Base-by-base conservation (phyloP, 23 tunicate genomes). In the Styela plicata region DNA sequence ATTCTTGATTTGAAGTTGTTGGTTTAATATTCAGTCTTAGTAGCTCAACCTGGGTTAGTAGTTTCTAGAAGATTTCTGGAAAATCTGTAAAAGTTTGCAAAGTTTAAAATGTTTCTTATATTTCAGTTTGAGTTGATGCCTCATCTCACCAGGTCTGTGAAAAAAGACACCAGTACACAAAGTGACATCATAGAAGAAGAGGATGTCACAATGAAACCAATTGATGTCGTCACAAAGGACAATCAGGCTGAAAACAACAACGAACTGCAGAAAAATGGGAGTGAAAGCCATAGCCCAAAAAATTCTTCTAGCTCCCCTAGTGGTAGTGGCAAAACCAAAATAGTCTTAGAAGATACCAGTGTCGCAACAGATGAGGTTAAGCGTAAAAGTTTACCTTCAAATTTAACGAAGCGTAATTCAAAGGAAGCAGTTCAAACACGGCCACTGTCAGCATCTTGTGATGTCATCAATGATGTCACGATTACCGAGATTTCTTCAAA, bases 361-460 rank as follows among this genome's bases (percentile, higher is more conserved):
- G 57, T 7, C 13, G 57, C 7, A 5, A 44, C 10, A 44, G 57
- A 44, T 44, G 31, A 24, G 17, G 70, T 7, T 3, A 66, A 66
- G 31, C 29, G 70, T 7, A 66, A 66, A 10, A 66, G 70, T 66
- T 18, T 66, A 18, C 70, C 70, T 10, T 24, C 70, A 27, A 66
- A 18, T 66, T 27, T 66, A 66, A 66, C 70, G 70, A 66, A 66
- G 70, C 70, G 70, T 66, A 18, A 66, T 3, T 66, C 70, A 66
- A 27, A 17, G 3, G 31, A 24, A 24, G 18, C 29, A 3, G 17
- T 27, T 66, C 70, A 66, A 66, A 7, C 70, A 66, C 70, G 29
- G 18, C 31, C 70, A 24, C 70, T 24, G 29, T 66, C 70, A 66
- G 17, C 31, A 17, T 27, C 29, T 27, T 66, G 70, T 66, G 70